Evolutionary conservation across 2,888 invertebrate genomes (phyloP), one percentile per base, ranked within the genome.

Genomic region (Cerastis rubricosa): DNA sequence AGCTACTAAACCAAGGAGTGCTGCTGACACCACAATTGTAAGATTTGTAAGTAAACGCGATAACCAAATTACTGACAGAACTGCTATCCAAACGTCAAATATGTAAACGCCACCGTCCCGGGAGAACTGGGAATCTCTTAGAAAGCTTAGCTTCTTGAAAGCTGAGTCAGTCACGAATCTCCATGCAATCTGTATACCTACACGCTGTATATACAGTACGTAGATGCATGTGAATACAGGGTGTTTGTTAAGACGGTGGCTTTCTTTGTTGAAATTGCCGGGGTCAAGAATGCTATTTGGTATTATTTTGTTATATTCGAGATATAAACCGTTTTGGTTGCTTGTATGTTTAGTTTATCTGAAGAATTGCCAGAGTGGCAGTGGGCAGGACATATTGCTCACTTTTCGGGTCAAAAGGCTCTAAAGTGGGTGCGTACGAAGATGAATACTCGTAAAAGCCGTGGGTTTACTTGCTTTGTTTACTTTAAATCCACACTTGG

Each of bases 161-260:
- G 66, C 54, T 68, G 35, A 49, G 61, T 73, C 73, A 47, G 54
- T 29, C 17, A 69, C 54, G 54, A 67, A 68, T 71, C n/a, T 71
- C 9, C 29, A 64, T 73, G 61, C 65, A 73, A 73, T 57, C 64
- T 82, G 40, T 35, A n/a, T 40, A n/a, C n/a, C n/a, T n/a, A 40
- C 67, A 71, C 19, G 14, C 65, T 81, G 57, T 63, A 67, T 63
- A 67, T 57, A 40, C 29, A 49, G 5, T 57, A 35, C 35, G 22
- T 57, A 45, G n/a, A 57, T 68, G 43, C 25, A 57, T 45, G 12
- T 71, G 25, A 59, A 47, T 57, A 63, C 54, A 78, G 47, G 25
- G 0, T 57, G 70, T 78, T 78, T 63, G 40, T 19, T 54, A 19
- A n/a, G 12, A 29, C 0, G 17, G 49, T 49, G 19, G 8, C 22